Conservation (phyloP, 2,888 invertebrate genomes). For the Aphodius sticticus region DNA sequence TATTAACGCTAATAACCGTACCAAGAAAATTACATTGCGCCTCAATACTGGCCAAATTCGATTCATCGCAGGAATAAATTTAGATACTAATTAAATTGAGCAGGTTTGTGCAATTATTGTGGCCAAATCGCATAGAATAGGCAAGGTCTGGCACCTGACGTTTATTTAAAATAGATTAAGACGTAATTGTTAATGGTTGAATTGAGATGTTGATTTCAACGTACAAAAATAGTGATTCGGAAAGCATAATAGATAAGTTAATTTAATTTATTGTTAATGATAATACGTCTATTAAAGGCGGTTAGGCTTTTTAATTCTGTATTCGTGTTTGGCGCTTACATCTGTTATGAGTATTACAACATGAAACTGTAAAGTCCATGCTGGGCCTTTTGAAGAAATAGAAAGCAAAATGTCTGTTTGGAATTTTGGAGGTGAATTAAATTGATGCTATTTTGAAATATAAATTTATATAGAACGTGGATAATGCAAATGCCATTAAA, state of each 20-base stretch:
- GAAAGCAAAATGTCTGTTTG: neutral
- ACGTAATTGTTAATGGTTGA: neutral
- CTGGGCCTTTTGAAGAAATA: no score
- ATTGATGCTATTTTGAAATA: neutral
- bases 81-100: neutral
- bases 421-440: neutral
- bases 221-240: neutral
- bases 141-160: neutral
- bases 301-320: neutral
- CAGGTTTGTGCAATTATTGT: neutral
- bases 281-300: neutral
- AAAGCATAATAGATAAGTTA: neutral
- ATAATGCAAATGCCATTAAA: no score
- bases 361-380: no score
- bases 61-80: neutral
- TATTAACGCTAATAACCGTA: neutral
- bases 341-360: neutral
- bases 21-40: neutral
- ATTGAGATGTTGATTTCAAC: neutral
- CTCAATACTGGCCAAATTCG: neutral
- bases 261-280: neutral
- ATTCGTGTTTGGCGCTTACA: neutral
- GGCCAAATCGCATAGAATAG: neutral
- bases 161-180: neutral
- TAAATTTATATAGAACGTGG: no score